phyloP scores from a whole-genome alignment of 2,797 vertebrate genomes.

The Octomys mimax region DNA sequence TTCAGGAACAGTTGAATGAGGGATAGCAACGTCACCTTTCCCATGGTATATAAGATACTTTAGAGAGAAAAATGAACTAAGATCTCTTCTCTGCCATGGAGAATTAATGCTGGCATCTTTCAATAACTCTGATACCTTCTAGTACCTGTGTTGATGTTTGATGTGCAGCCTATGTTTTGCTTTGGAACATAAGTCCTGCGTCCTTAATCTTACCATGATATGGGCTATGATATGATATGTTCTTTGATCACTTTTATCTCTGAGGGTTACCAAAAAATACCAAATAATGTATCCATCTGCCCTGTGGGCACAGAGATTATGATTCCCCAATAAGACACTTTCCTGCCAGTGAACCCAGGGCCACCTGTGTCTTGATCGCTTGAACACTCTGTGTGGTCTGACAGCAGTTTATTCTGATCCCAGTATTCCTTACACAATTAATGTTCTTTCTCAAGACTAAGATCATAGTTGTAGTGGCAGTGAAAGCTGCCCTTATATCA shows the following conservation, averaged over 20 bases:
- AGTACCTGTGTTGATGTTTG: not conserved
- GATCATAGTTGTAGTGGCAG: not conserved
- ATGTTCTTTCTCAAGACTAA: not conserved
- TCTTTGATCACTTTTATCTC: not conserved
- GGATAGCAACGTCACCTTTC: not conserved
- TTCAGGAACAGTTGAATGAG: not conserved
- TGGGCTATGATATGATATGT: not conserved
- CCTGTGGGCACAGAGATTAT: no score
- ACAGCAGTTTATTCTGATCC: not conserved
- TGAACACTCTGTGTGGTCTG: not conserved
- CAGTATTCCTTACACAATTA: not conserved
- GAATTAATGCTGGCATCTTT: not conserved
- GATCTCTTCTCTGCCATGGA: not conserved
- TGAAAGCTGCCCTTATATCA: not conserved
- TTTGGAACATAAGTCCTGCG: not conserved
- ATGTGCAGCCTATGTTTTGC: not conserved
- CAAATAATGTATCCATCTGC: not conserved
- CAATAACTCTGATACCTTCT: not conserved
- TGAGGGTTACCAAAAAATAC: not conserved
- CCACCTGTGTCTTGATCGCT: not conserved
- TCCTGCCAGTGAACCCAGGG: not conserved
- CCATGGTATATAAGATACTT: not conserved
- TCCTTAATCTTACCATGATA: not conserved
- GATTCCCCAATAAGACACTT: not conserved
- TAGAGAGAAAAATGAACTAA: constrained; percentile 1